phyloP scores from a whole-genome alignment of 2,888 invertebrate genomes.

The Psylliodes chrysocephalus region DNA sequence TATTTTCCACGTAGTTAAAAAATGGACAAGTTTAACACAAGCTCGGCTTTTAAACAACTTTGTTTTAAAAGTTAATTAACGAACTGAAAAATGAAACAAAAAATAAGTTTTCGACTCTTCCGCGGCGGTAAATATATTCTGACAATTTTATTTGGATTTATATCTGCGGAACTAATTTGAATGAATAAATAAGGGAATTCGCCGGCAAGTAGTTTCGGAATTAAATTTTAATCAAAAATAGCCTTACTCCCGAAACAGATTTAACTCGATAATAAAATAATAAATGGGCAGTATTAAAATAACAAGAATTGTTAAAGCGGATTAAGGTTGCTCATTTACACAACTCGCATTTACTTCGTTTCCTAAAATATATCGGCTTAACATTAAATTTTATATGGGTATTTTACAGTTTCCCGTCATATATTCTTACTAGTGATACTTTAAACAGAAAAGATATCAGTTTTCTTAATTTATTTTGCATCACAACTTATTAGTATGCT shows the following conservation, averaged over 20 bases:
- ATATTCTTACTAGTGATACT: too few relatives aligned
- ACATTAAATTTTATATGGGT: too few relatives aligned
- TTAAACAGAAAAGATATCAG: too few relatives aligned
- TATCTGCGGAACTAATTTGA: slow-evolving; percentile 29
- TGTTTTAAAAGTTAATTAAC: slow-evolving; percentile 40
- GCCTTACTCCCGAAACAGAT: neutral
- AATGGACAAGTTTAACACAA: too few relatives aligned
- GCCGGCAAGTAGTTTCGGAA: slow-evolving; percentile 9
- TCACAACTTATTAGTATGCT: too few relatives aligned
- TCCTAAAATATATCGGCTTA: too few relatives aligned
- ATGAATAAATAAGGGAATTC: slow-evolving; percentile 23
- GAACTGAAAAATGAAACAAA: slow-evolving; percentile 23
- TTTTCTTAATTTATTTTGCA: too few relatives aligned
- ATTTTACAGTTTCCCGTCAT: too few relatives aligned
- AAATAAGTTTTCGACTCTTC: slow-evolving; percentile 24
- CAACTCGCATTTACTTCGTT: too few relatives aligned
- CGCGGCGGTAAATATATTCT: slow-evolving; percentile 28
- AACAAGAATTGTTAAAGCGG: neutral
- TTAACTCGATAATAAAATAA: neutral
- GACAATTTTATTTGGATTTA: slow-evolving; percentile 34
- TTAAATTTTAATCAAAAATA: slow-evolving; percentile 9
- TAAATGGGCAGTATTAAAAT: neutral
- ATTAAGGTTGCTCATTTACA: neutral
- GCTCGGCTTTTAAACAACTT: slow-evolving; percentile 33
- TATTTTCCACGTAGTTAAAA: too few relatives aligned